Percentiles rank a stretch among this genome's conserved stretches.
These are phyloP conservation scores for Todus mexicanus DNA, from an alignment of 2,797 vertebrate species.

Conservation along the genomic window DNA sequence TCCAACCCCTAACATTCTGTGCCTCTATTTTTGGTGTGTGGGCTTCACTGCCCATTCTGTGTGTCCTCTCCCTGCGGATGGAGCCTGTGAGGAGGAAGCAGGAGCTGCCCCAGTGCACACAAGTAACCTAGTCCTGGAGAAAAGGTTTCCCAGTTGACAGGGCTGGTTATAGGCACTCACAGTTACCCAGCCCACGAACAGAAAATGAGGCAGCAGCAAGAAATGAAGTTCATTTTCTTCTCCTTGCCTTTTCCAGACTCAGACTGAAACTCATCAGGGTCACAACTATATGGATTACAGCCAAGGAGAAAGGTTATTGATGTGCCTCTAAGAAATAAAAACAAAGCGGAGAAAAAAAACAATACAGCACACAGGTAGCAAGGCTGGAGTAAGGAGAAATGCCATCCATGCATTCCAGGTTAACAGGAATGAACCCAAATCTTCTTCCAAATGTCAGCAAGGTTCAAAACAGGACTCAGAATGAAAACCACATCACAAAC, in stretches of 20 bases:
- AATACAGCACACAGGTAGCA: background rate
- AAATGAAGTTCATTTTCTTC: conserved; percentile 56
- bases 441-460: conserved; percentile 32
- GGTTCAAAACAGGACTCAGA: background rate
- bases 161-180: background rate
- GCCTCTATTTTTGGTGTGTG: background rate
- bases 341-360: background rate
- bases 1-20: no score
- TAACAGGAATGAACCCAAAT: conserved; percentile 21
- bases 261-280: conserved; percentile 53
- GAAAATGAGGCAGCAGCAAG: conserved; percentile 10
- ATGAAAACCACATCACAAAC: background rate
- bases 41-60: background rate
- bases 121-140: background rate
- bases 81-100: background rate
- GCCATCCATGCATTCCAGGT: background rate
- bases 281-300: conserved; percentile 40
- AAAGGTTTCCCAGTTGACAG: background rate
- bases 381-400: conserved; percentile 21
- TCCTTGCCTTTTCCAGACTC: conserved; percentile 29
- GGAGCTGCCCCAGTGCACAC: background rate
- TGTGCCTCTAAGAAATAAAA: conserved; percentile 55
- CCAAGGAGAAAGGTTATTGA: conserved; percentile 58
- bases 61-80: background rate
- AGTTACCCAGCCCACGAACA: background rate